These are phyloP conservation scores for Chloromyia formosa DNA, from an alignment of 2,888 invertebrate genomes.

Conservation along the genomic window DNA sequence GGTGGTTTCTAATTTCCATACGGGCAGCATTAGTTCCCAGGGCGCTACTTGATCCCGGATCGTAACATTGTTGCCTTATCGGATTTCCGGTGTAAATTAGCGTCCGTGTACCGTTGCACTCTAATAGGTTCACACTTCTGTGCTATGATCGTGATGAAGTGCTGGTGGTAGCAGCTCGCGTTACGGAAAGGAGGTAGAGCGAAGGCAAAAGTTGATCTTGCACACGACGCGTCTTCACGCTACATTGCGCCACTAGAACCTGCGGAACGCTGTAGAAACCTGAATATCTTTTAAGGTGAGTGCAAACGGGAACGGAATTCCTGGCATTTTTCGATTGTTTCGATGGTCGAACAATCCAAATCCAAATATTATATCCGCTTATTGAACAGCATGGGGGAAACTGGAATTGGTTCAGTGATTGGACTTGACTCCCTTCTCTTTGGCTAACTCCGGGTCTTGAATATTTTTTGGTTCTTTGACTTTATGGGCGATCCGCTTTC, in stretches of 20 bases:
- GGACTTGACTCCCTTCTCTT: too few species aligned
- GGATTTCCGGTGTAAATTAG: conserved; percentile 9
- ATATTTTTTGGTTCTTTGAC: too few species aligned
- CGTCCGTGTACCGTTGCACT: neutral
- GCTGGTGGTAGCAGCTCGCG: conserved; percentile 8
- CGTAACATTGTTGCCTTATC: conserved; percentile 17
- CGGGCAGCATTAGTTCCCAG: neutral
- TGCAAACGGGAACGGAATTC: conserved; percentile 14
- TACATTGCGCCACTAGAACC: conserved; percentile 14
- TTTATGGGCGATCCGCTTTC: too few species aligned
- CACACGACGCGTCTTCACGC: conserved; percentile 10
- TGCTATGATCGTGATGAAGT: neutral
- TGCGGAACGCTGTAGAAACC: conserved; percentile 15
- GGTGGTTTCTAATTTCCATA: conserved; percentile 5
- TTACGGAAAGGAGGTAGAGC: conserved; percentile 15
- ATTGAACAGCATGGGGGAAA: too few species aligned
- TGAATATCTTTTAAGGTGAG: conserved; percentile 39
- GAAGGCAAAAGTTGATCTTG: conserved; percentile 32
- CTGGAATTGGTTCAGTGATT: too few species aligned
- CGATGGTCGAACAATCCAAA: too few species aligned
- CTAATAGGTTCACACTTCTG: neutral
- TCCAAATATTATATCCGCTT: too few species aligned
- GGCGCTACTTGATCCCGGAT: conserved; percentile 8
- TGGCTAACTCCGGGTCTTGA: too few species aligned
- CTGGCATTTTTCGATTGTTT: conserved; percentile 20